Base-by-base conservation (phyloP, 2,797 vertebrate genomes). In the Xenentodon cancila region DNA sequence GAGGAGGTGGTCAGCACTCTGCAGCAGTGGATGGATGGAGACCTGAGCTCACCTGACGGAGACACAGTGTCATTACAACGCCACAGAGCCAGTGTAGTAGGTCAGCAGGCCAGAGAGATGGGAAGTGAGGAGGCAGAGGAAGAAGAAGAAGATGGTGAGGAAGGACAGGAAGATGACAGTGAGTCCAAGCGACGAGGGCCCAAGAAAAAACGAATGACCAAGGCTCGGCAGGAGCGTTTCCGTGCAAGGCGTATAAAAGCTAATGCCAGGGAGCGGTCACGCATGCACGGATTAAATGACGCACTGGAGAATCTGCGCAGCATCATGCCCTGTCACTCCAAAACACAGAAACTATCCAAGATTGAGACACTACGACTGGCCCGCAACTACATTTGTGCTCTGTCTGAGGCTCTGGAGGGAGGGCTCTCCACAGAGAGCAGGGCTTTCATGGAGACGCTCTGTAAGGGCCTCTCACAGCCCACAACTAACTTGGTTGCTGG, bases 291-390 rank as follows among this genome's bases (percentile, higher is more conserved):
- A 0, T 88, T 99, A 5, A 99, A 99, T 0, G 97, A 98, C 1
- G 97, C 97, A 0, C 89, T 99, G 68, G 97, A 99, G 74, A 97
- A 93, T 89, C 91, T 99, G 70, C 89, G 97, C 46, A 87, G 79
- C 78, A 97, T 99, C 71, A 98, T 99, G 97, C 97, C 97, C 12
- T 99, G 97, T 62, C 97, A 98, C 85, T 99, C 97, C 80, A 98
- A 98, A 74, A 99, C 97, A 0, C 97, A 99, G 79, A 99, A 99
- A 59, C 86, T 99, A 34, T 99, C 97, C 73, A 99, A 99, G 86
- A 99, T 99, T 0, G 97, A 99, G 90, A 99, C 97, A 0, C 77
- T 99, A 57, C 91, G 97, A 56, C 88, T 99, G 60, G 97, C 97
- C 1, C 94, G 95, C 84, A 99, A 99, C 82, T 99, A 99, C 84